A percentile compares a stretch with the other conserved stretches of the same genome.
Evolutionary conservation across 2,888 invertebrate genomes (phyloP).

Genomic region (Eudemis profundana): DNA sequence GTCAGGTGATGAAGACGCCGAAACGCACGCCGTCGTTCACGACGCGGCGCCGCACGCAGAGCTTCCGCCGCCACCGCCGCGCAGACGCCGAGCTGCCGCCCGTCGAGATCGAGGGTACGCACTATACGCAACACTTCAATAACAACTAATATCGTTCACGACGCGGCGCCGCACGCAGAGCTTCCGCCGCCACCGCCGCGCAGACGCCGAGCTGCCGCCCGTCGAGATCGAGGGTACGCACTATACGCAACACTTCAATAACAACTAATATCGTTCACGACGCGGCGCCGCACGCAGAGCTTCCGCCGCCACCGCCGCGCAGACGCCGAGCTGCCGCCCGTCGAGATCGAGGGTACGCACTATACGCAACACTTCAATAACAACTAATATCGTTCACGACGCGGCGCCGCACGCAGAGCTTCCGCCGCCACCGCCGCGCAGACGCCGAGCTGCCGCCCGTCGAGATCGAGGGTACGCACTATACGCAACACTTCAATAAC

Average conservation of each 20-base stretch:
- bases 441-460: constrained; percentile 92
- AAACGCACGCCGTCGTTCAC: constrained; percentile 98
- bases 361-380: too few species aligned
- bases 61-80: constrained; percentile 91
- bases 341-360: constrained; percentile 96
- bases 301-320: constrained; percentile 90
- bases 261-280: constrained; percentile 99
- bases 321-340: constrained; percentile 91
- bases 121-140: too few species aligned
- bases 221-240: constrained; percentile 96
- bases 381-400: constrained; percentile 99
- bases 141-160: too few species aligned
- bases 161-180: constrained; percentile 95
- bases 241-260: too few species aligned
- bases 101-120: constrained; percentile 96
- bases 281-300: constrained; percentile 94
- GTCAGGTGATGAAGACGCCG: constrained; percentile 90
- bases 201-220: constrained; percentile 90
- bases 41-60: constrained; percentile 94
- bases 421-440: constrained; percentile 89
- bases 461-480: constrained; percentile 96
- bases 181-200: constrained; percentile 90
- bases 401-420: constrained; percentile 94
- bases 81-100: constrained; percentile 90
- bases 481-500: too few species aligned